Evolutionary conservation across 2,113 vertebrate genomes (phyloP), one percentile per base, ranked within the genome.

Genomic region (Mesoclemmys tuberculata): DNA sequence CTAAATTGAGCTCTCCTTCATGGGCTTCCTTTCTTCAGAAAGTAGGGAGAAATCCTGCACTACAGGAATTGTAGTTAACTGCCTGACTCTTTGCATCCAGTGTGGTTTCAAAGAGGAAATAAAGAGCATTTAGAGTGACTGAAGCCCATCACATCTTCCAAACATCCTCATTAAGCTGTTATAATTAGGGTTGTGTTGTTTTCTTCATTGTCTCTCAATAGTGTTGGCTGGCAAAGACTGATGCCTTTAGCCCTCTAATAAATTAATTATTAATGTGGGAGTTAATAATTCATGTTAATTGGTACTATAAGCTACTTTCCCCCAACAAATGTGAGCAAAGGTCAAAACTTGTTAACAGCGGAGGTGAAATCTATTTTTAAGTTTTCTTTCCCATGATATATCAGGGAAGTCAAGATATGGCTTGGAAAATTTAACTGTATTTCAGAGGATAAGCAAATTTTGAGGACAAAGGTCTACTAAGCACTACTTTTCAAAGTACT

Each of bases 231-330:
- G 97, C 97, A 98, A 97, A 96, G 98, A 98, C 96, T 29, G 96
- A 96, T 98, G 98, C 98, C 99, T 98, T 99, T 98, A 98, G 97
- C 96, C 97, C 93, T 98, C 97, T 93, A 97, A 98, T 98, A 98
- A 98, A 99, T 99, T 97, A 99, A 99, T 99, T 99, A 99, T 99
- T 99, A 98, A 99, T 99, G 93, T 90, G 1, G 93, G 95, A 97
- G 97, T 99, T 99, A 99, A 99, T 99, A 99, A 99, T 99, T 99
- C 97, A 99, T 99, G 98, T 98, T 99, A 99, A 99, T 99, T 99
- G 99, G 98, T 99, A 98, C 98, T 98, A 98, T 98, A 98, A 99
- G 98, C 98, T 99, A 99, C 98, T 98, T 97, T 98, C 98, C 90
- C 64, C 97, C 98, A 98, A 98, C 97, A 98, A 98, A 98, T 91